Evolutionary conservation across 2,888 invertebrate genomes (phyloP), one percentile per base, ranked within the genome.

Genomic region (Octonoba sinensis): DNA sequence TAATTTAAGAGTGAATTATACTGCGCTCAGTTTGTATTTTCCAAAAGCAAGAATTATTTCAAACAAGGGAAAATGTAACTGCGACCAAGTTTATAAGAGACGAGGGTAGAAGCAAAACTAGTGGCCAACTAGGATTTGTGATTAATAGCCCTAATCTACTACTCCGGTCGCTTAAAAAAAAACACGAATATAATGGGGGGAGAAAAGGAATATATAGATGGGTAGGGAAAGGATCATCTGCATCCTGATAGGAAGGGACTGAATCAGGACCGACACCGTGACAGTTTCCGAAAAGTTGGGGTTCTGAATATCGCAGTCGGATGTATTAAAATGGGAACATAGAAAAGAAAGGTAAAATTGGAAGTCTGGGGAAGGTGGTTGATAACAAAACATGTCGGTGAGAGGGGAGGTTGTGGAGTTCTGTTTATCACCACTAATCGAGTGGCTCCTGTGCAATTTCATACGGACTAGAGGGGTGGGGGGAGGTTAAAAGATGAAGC

Each of bases 391-490:
- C 46, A 56, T 64, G 44, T 64, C 62, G 54, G n/a, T 24, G 27
- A 69, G 49, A 44, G 24, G 54, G 60, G 16, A 18, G 54, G 49
- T 27, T 27, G 44, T 20, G 49, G 75, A 67, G 67, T 67, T 79
- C 78, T 79, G 78, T 79, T 79, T 79, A 79, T 79, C 78, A 79
- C 78, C 66, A 66, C 78, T 79, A 79, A 79, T 79, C 78, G 78
- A 79, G 78, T 79, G 78, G 78, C 78, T 64, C 71, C 78, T 56
- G 66, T 56, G 78, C 70, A 79, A 79, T 79, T 79, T 79, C 66
- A 59, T 65, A 65, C 27, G 36, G 59, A 49, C 71, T 22, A 47
- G 62, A 44, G 44, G 44, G 44, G 49, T 22, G 46, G 59, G 22
- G 24, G 27, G 12, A 12, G 18, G 18, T 3, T 49, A 49, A 65